These are phyloP conservation scores for Heliocidaris tuberculata DNA, from an alignment of 35 echinoderm and acorn worm genomes.

Conservation along the genomic window DNA sequence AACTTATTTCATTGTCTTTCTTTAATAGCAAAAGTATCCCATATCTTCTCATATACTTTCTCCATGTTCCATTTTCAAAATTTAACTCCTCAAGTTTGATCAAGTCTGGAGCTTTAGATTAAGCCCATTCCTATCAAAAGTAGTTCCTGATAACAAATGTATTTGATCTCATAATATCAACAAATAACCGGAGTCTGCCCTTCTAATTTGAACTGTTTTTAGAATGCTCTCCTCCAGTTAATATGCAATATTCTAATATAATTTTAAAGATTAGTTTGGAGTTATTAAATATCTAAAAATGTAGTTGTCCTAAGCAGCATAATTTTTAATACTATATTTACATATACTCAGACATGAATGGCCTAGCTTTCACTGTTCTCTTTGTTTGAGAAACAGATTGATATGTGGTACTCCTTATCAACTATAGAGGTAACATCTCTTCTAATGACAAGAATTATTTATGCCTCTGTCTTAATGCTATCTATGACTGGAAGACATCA, in stretches of 20 bases:
- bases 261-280: not conserved
- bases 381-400: not conserved
- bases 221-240: too few species aligned
- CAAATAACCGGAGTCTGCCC: too few species aligned
- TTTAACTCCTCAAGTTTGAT: not conserved
- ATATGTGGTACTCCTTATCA: not conserved
- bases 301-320: too few species aligned
- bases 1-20: not conserved
- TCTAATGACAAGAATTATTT: not conserved
- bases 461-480: not conserved
- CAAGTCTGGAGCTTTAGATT: too few species aligned
- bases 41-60: not conserved
- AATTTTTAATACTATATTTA: too few species aligned
- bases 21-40: not conserved
- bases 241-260: not conserved
- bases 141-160: too few species aligned
- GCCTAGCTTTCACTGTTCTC: not conserved
- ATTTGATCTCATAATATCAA: too few species aligned
- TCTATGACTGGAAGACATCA: constrained; percentile 1
- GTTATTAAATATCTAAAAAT: too few species aligned
- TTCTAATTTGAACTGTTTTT: too few species aligned
- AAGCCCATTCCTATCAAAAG: too few species aligned
- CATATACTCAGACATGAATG: too few species aligned
- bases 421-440: not conserved
- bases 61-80: not conserved